Evolutionary conservation across 2,888 invertebrate species (phyloP).

Genomic region (Molanna angustata): DNA sequence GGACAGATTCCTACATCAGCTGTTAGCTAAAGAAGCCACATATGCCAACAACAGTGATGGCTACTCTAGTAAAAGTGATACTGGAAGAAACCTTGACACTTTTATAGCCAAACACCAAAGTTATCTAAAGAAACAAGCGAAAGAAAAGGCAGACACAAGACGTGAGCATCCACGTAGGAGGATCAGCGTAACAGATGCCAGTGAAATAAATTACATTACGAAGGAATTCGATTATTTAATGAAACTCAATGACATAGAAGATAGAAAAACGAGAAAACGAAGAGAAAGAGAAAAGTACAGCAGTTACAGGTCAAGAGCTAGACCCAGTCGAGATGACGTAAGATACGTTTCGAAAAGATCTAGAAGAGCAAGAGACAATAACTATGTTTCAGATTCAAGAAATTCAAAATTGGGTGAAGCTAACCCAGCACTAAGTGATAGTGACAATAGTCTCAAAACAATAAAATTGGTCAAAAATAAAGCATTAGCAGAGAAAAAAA

Average conservation of each 20-base stretch:
- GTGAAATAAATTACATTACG: slow-evolving; percentile 23
- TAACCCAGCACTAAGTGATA: slow-evolving; percentile 15
- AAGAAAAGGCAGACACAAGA: slow-evolving; percentile 10
- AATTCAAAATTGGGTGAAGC: slow-evolving; percentile 9
- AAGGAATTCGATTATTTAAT: slow-evolving; percentile 26
- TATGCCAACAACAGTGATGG: slow-evolving; percentile 17
- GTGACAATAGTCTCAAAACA: slow-evolving; percentile 21
- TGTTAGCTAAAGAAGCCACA: slow-evolving; percentile 13
- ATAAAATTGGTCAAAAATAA: slow-evolving; percentile 15
- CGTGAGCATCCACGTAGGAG: slow-evolving; percentile 2
- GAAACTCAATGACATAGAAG: slow-evolving; percentile 18
- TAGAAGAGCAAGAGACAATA: slow-evolving; percentile 14
- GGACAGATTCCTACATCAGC: slow-evolving; percentile 13
- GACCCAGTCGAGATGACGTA: slow-evolving; percentile 15
- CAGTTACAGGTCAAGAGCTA: slow-evolving; percentile 15
- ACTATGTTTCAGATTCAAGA: slow-evolving; percentile 14
- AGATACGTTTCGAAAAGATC: slow-evolving; percentile 12
- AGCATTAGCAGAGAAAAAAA: slow-evolving; percentile 2
- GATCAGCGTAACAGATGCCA: slow-evolving; percentile 19
- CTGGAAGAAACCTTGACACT: slow-evolving; percentile 17
- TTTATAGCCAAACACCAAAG: slow-evolving; percentile 19
- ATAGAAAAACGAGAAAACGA: slow-evolving; percentile 8
- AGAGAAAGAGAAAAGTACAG: slow-evolving; percentile 15
- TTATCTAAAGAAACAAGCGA: slow-evolving; percentile 13
- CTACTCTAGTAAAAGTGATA: slow-evolving; percentile 24